A percentile compares a stretch with the other conserved stretches of the same genome.
Conservation (phyloP, 2,113 vertebrate genomes). For the Oreotrochilus melanogaster region DNA sequence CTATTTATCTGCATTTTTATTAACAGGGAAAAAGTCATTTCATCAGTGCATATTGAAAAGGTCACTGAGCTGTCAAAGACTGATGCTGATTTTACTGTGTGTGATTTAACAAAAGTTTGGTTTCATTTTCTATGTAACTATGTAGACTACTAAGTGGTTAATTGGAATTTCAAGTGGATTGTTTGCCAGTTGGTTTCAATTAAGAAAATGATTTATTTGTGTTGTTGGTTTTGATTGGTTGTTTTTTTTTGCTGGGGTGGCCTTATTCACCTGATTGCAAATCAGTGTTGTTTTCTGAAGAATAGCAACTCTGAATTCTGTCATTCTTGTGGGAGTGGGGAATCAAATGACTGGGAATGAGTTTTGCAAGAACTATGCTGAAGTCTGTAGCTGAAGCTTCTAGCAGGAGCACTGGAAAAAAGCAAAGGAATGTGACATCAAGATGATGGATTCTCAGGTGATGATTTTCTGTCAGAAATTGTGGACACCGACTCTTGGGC, state of each 20-base stretch:
- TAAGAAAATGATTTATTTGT: not conserved
- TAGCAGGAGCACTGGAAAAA: not conserved
- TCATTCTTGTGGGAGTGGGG: not conserved
- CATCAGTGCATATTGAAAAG: not conserved
- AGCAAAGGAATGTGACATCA: not conserved
- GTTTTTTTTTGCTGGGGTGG: not conserved
- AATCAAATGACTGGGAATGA: not conserved
- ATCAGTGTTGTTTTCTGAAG: not conserved
- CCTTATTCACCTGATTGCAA: not conserved
- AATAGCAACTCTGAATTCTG: not conserved
- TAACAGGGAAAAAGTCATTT: not conserved
- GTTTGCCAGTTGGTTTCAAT: not conserved
- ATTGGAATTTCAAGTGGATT: not conserved
- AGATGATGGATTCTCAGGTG: not conserved
- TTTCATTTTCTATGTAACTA: not conserved
- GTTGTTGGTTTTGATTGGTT: not conserved
- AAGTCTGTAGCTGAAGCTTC: not conserved
- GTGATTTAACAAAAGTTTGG: not conserved
- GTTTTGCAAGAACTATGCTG: not conserved
- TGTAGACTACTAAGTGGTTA: not conserved
- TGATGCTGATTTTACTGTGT: not conserved
- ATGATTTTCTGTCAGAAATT: not conserved
- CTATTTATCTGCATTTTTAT: not conserved
- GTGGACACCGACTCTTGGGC: not conserved
- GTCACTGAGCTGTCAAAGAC: not conserved